Percentiles rank a stretch among this genome's conserved stretches.
Evolutionary conservation across 2,888 invertebrate genomes (phyloP).

Genomic region (Andrena trimmerana): DNA sequence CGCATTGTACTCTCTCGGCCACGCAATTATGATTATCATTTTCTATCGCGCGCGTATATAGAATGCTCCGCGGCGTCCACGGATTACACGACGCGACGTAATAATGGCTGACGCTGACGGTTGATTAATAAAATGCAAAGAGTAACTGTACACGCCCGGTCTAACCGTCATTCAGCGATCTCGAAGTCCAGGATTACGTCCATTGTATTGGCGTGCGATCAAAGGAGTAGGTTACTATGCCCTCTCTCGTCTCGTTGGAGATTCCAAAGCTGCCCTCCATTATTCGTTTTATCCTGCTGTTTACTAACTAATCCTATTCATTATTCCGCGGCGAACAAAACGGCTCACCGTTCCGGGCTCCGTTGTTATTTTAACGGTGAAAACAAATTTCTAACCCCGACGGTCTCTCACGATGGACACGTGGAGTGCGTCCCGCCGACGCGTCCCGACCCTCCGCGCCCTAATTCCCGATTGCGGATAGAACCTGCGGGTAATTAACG

Average conservation of each 20-base stretch:
- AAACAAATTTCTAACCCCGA: constrained; percentile 19
- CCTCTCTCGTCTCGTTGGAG: constrained; percentile 26
- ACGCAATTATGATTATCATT: not conserved
- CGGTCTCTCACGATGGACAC: constrained; percentile 63
- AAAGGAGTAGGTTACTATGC: constrained; percentile 41
- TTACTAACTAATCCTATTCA: constrained; percentile 45
- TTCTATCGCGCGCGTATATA: not conserved
- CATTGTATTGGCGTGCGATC: constrained; percentile 46
- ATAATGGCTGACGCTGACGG: not conserved
- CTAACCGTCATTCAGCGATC: constrained; percentile 16
- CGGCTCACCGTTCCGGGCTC: constrained; percentile 36
- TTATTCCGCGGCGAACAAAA: constrained; percentile 9
- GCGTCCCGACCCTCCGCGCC: constrained; percentile 1
- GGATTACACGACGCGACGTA: not conserved
- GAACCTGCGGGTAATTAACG: constrained; percentile 44
- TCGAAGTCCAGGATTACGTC: not conserved
- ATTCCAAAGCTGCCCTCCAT: constrained; percentile 14
- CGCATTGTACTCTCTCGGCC: not conserved
- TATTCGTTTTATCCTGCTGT: constrained; percentile 36
- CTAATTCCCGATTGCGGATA: constrained; percentile 33
- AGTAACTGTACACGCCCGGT: constrained; percentile 35
- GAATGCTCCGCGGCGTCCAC: not conserved
- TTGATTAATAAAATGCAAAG: constrained; percentile 34
- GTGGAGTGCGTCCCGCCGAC: not conserved
- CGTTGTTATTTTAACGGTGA: constrained; percentile 64